Evolutionary conservation across 2,113 vertebrate genomes (phyloP).

Genomic region (Anolis sagrei): DNA sequence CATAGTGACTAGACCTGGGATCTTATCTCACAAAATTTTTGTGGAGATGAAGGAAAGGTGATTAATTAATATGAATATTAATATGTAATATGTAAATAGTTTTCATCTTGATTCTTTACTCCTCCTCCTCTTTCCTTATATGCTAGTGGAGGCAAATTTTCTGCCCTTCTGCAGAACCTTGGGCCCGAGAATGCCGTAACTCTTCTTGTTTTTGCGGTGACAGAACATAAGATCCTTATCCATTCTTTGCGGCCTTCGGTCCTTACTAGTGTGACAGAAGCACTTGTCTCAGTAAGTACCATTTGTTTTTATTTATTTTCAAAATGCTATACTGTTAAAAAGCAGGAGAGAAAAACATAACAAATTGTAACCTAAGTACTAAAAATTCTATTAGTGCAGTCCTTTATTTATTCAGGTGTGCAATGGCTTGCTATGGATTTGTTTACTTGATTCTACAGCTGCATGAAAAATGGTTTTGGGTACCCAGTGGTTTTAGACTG

Average conservation of each 20-base stretch:
- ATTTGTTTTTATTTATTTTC: not conserved
- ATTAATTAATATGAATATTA: not conserved
- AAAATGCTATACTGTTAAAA: not conserved
- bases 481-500: not conserved
- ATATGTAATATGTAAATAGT: slow-evolving; percentile 5
- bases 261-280: slow-evolving; percentile 97
- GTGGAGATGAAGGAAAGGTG: no score
- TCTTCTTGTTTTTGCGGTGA: slow-evolving; percentile 93
- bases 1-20: no score
- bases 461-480: not conserved
- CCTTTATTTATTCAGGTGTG: not conserved
- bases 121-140: slow-evolving; percentile 13
- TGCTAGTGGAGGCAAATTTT: slow-evolving; percentile 92
- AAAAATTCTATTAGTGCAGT: not conserved
- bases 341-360: not conserved
- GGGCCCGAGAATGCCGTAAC: slow-evolving; percentile 95
- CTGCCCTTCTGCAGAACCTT: slow-evolving; percentile 93
- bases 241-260: slow-evolving; percentile 96
- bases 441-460: not conserved
- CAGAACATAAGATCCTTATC: slow-evolving; percentile 98
- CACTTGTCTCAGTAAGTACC: slow-evolving; percentile 93
- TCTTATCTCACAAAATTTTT: not conserved
- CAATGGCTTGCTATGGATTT: not conserved
- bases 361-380: not conserved
- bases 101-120: slow-evolving; percentile 7